Evolutionary conservation across 1,140 invertebrate genomes (phyloP), one percentile per base, ranked within the genome.

Genomic region (Bombus consobrinus): DNA sequence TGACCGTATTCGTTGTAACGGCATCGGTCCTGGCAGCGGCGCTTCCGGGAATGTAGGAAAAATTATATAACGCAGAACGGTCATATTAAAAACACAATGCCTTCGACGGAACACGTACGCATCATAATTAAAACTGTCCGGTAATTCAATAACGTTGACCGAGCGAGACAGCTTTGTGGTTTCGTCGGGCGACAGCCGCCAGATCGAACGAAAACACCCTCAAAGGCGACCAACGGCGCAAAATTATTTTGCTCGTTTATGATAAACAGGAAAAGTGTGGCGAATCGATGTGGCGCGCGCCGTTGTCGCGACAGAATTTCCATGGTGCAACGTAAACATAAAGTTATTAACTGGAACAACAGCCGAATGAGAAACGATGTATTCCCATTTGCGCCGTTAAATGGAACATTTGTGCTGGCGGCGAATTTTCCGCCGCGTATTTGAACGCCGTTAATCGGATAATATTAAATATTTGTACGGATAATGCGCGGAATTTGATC

Each of bases 401-500:
- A 84, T 79, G 76, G 62, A 84, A 79, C 83, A 69, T 79, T 84
- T 43, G 75, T 68, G 32, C 47, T 62, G 32, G 75, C 64, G 68
- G 57, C 74, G 87, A 89, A 89, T 88, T 89, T 88, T 88, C 83
- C 53, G 72, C n/a, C 37, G 47, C 47, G 74, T 78, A 72, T 89
- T 89, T 74, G 75, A 79, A 71, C 66, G 53, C 37, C 32, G 74
- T 84, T 84, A 79, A 84, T 84, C 83, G 83, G 47, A 78, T 72
- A 34, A 71, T 84, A 79, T 84, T 84, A 84, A 84, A 79, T 71
- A 84, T 84, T 84, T 79, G 75, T 47, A 4, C 25, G n/a, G 47
- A 79, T 71, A 84, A 79, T 71, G 32, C 75, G 76, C 2, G 22
- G 53, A 59, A 71, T 71, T 79, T 41, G 75, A 79, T 79, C 53